A percentile compares a stretch with the other conserved stretches of the same genome.
These are phyloP conservation scores for Dendrolimus kikuchii DNA, from an alignment of 1,140 invertebrate species.

Conservation along the genomic window DNA sequence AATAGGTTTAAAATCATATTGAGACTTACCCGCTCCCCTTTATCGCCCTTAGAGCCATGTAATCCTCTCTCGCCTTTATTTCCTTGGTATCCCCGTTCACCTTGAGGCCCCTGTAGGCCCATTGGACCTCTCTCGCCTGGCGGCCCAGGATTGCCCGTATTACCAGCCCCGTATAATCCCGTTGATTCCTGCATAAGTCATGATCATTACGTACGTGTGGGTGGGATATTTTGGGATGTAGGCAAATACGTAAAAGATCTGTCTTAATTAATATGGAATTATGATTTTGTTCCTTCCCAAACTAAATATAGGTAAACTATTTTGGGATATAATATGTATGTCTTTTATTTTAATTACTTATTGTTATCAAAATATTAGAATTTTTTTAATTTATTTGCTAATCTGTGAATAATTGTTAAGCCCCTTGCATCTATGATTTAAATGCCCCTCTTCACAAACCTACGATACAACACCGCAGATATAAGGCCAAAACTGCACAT, in stretches of 20 bases:
- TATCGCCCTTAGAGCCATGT: slow-evolving; percentile 77
- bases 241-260: background rate
- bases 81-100: slow-evolving; percentile 77
- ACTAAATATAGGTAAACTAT: no score
- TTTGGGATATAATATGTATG: no score
- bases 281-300: no score
- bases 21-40: slow-evolving; percentile 77
- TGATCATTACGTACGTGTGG: slow-evolving; percentile 13
- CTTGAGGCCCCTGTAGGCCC: slow-evolving; percentile 77
- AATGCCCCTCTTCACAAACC: no score
- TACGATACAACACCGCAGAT: no score
- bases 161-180: slow-evolving; percentile 70
- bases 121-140: slow-evolving; percentile 78
- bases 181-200: slow-evolving; percentile 65
- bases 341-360: no score
- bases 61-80: slow-evolving; percentile 79
- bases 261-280: no score
- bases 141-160: slow-evolving; percentile 78
- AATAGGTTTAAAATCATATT: slow-evolving; percentile 7
- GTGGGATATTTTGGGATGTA: slow-evolving; percentile 1
- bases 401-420: no score
- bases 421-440: no score
- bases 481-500: no score
- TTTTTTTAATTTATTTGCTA: no score
- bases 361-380: no score